These are phyloP conservation scores for Falco rusticolus DNA, from an alignment of 2,797 vertebrate genomes.

Conservation along the genomic window DNA sequence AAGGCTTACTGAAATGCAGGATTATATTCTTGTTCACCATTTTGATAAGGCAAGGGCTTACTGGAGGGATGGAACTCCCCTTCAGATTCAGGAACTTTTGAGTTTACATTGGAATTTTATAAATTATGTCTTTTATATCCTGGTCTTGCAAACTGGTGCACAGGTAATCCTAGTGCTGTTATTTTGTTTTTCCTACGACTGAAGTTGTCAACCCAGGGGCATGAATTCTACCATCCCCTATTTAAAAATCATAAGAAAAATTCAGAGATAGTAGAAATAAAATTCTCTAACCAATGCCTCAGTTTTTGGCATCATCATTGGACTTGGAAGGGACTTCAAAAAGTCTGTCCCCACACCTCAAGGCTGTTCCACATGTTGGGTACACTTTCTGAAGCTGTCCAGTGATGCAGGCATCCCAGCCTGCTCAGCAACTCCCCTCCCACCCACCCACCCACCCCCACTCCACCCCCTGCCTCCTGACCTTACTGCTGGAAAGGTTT, in stretches of 20 bases:
- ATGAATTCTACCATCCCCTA: not conserved
- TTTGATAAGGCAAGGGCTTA: not conserved
- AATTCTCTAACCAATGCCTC: not conserved
- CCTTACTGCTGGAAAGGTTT: not conserved
- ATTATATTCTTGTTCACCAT: not conserved
- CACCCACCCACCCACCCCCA: no score
- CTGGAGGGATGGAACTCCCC: not conserved
- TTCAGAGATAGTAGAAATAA: not conserved
- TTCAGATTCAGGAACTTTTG: not conserved
- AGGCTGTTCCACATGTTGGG: not conserved
- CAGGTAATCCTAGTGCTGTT: not conserved
- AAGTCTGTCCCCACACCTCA: not conserved
- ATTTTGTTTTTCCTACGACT: not conserved
- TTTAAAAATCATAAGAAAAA: not conserved
- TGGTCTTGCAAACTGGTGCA: not conserved
- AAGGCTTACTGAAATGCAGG: not conserved
- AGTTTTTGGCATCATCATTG: not conserved
- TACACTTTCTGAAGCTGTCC: not conserved
- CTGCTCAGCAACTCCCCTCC: not conserved
- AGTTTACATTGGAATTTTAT: not conserved
- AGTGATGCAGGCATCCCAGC: not conserved
- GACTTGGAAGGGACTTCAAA: not conserved
- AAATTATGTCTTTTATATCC: not conserved
- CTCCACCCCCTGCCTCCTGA: not conserved
- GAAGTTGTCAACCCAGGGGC: not conserved